Conservation (phyloP, 2,113 vertebrate species). For the Willisornis vidua region DNA sequence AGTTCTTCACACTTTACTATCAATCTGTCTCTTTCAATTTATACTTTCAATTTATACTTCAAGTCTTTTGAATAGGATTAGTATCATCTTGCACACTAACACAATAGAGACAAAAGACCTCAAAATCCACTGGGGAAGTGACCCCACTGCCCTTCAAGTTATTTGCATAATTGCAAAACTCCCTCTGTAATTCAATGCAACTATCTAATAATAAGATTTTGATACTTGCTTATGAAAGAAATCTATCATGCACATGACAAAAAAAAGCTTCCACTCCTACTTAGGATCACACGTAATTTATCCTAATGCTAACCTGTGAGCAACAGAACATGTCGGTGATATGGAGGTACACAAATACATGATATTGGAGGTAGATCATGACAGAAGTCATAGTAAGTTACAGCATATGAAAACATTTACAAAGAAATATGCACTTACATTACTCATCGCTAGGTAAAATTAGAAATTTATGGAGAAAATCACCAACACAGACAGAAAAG, state of each 20-base stretch:
- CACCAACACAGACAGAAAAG: neutral
- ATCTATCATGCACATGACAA: neutral
- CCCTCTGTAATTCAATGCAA: neutral
- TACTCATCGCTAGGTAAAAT: neutral
- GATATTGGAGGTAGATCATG: neutral
- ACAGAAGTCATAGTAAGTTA: neutral
- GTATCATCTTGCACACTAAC: neutral
- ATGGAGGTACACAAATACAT: neutral
- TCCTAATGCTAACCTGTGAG: neutral
- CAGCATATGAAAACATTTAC: neutral
- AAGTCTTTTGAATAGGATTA: neutral
- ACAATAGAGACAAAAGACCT: neutral
- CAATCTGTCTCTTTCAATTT: neutral
- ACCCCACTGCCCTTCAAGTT: neutral
- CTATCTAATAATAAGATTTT: neutral
- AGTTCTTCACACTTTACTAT: neutral
- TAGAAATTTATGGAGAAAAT: neutral
- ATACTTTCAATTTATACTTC: neutral
- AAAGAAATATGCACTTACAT: neutral
- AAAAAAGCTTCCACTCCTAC: neutral
- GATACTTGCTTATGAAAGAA: neutral
- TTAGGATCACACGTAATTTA: neutral
- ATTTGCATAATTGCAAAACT: neutral
- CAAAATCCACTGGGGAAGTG: neutral
- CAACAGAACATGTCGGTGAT: neutral